Evolutionary conservation across 2,797 vertebrate genomes (phyloP), one percentile per base, ranked within the genome.

Genomic region (Spheniscus humboldti): DNA sequence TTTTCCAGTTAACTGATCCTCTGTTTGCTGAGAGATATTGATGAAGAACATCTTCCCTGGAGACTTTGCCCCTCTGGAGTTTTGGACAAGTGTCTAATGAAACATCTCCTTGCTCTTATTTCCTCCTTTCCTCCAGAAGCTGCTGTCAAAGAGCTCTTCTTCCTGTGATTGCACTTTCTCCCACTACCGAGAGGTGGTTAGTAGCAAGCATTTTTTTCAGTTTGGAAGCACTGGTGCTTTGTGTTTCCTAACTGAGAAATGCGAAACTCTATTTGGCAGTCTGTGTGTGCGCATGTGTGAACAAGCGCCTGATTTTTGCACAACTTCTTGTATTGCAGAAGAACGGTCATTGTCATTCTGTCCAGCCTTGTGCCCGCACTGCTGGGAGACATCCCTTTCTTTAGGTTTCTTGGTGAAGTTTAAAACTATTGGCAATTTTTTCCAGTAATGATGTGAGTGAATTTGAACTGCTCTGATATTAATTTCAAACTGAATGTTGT

Each of bases 221-320:
- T 52, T 60, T 60, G 55, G 22, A 69, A 74, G 23, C 18, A 24
- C 4, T 48, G 19, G 1, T 39, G 8, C 6, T 75, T 71, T 84
- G 12, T 73, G 9, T 63, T 60, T 79, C 30, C 10, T 68, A 13
- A 17, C 16, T 8, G 10, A 19, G 24, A 94, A 83, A 78, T 35
- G 11, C 5, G 11, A 43, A 48, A 47, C 25, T n/a, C 20, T 22
- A 4, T 87, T 63, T 68, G 18, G 24, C 14, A 47, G 8, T 28
- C 52, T 1, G 0, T 23, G 2, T 41, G 35, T 57, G 17, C 22
- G 18, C 27, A 9, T 6, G 5, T 48, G 12, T 60, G 53, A 78
- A 57, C 0, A 1, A 68, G 18, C 7, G 63, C 20, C 25, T 55
- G 57, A 37, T n/a, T 83, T 85, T 57, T 80, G 25, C 9, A 53